Evolutionary conservation across 2,888 invertebrate genomes (phyloP), one percentile per base, ranked within the genome.

Genomic region (Penaeus monodon): DNA sequence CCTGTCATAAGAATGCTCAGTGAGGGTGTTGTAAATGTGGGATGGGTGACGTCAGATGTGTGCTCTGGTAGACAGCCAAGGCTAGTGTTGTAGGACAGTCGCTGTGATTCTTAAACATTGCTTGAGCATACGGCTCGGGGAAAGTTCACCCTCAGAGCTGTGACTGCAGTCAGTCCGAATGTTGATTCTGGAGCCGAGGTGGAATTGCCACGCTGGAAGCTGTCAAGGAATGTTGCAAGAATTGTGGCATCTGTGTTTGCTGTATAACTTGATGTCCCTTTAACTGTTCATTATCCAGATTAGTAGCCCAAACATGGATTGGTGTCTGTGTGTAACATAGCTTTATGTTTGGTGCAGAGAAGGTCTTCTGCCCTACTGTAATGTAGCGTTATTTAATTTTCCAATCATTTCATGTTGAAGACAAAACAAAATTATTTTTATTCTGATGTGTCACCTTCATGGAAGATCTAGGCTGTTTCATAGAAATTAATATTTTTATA

Each of bases 1-100:
- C 73, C 73, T 82, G 73, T 82, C 82, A 82, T 70, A 68, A 63
- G 57, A 83, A 68, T 79, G 85, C 85, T 85, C 85, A 85, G 85
- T 85, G 85, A 79, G 85, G 85, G 84, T 44, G 76, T n/a, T 29
- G 20, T 27, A 44, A 27, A n/a, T n/a, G 73, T 44, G 66, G 44
- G 68, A 73, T 27, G 66, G 22, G 29, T 17, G 63, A 63, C 57
- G 44, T 77, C 77, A 24, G 44, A 81, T 82, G 57, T 73, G 63
- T 82, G 29, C 57, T 77, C 57, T 24, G 49, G 77, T 77, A 57
- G 63, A 77, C 57, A 77, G 77, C 57, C 57, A n/a, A 27, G 57
- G 77, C n/a, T 24, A 77, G 57, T 44, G 27, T 77, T 22, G 70
- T 73, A 82, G 82, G 82, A 73, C 82, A 49, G 73, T 73, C 63